phyloP scores from a whole-genome alignment of 2,797 vertebrate species.

The Coccyzus lansbergi region DNA sequence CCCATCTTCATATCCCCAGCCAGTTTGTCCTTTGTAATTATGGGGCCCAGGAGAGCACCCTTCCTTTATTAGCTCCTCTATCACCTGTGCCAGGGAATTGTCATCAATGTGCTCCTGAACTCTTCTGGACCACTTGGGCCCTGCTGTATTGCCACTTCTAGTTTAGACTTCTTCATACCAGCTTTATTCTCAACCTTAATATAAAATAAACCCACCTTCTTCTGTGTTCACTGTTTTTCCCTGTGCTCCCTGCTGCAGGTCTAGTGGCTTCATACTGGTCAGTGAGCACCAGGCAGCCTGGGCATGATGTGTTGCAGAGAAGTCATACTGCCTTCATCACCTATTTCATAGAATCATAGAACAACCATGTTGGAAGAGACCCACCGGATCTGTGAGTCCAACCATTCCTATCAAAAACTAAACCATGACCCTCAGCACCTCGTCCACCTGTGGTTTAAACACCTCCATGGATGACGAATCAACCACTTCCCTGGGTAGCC shows the following conservation, averaged over 20 bases:
- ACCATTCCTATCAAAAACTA: too few relatives aligned
- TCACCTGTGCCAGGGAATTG: background rate
- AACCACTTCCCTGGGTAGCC: too few relatives aligned
- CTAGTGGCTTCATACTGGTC: background rate
- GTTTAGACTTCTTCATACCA: background rate
- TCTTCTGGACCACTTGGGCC: too few relatives aligned
- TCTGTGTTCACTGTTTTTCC: background rate
- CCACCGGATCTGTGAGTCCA: too few relatives aligned
- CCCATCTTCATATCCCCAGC: accelerated
- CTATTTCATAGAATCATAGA: too few relatives aligned
- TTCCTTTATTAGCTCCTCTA: background rate
- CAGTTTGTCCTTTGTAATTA: background rate
- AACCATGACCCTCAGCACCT: too few relatives aligned
- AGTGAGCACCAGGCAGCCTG: background rate
- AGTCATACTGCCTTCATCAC: background rate
- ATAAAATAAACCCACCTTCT: background rate
- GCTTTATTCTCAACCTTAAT: background rate
- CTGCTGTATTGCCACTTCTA: background rate
- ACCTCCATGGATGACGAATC: too few relatives aligned
- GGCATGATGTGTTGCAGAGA: background rate
- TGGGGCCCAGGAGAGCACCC: background rate
- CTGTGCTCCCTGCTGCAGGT: background rate
- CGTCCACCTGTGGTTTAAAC: too few relatives aligned
- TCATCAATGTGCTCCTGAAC: background rate
- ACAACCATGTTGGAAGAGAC: too few relatives aligned